Evolutionary conservation across 1,140 invertebrate species (phyloP).

Genomic region (Bursaphelenchus mucronatus): DNA sequence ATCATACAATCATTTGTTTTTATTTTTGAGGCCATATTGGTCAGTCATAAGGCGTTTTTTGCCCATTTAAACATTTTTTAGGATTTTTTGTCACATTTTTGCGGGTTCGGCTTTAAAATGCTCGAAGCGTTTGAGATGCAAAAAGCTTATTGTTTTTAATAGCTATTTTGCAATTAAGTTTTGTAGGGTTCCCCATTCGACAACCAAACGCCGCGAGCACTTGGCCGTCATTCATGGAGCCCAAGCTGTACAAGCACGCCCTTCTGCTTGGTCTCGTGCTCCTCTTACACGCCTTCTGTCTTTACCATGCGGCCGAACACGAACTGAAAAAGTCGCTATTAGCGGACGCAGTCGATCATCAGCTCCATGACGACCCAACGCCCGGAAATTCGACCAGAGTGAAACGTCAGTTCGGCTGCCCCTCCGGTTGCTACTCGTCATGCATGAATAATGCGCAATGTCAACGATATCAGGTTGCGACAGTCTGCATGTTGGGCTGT

Average conservation of each 20-base stretch:
- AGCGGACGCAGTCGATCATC: slow-evolving; percentile 5
- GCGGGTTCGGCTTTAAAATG: no score
- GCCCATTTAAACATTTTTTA: no score
- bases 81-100: no score
- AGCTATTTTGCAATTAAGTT: no score
- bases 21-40: no score
- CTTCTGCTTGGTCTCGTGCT: slow-evolving; percentile 9
- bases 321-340: not conserved
- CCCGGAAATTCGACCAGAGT: slow-evolving; percentile 3
- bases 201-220: no score
- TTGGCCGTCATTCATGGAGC: slow-evolving; percentile 1
- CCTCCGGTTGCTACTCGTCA: slow-evolving; percentile 14
- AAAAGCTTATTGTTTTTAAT: no score
- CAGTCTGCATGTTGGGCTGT: slow-evolving; percentile 43
- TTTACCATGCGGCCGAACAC: not conserved
- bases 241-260: slow-evolving; percentile 8
- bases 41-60: no score
- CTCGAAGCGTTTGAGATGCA: no score
- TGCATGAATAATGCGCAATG: slow-evolving; percentile 36
- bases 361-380: not conserved
- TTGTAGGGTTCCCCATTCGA: no score
- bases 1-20: no score
- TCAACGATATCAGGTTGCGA: slow-evolving; percentile 42
- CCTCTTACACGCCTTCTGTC: not conserved
- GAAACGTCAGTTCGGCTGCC: slow-evolving; percentile 19